A percentile compares a stretch with the other conserved stretches of the same genome.
Conservation (phyloP, 2,797 vertebrate species). For the Cyprinella venusta region DNA sequence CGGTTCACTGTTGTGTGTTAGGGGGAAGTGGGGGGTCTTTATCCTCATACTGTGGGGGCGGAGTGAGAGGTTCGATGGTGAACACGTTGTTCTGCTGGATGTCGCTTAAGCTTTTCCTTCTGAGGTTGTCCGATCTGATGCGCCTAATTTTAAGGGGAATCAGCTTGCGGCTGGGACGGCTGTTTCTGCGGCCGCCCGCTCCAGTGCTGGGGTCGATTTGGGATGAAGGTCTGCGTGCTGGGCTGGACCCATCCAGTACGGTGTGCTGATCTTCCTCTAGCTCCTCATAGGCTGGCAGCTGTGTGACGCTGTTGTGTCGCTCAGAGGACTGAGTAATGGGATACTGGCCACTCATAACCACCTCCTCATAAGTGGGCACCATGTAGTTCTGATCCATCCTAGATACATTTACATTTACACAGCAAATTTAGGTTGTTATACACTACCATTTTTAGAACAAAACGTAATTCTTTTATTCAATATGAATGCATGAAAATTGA, state of each 20-base stretch:
- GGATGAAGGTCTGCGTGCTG: neutral
- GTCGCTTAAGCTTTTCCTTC: conserved; percentile 79
- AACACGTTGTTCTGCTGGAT: conserved; percentile 68
- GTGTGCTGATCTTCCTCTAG: conserved; percentile 68
- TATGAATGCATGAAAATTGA: too few species aligned
- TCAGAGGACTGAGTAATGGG: conserved; percentile 75
- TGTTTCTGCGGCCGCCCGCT: conserved; percentile 60
- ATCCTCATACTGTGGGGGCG: conserved; percentile 90
- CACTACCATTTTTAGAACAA: neutral
- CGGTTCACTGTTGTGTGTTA: conserved; percentile 40
- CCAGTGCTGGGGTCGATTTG: conserved; percentile 51
- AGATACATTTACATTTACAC: conserved; percentile 29
- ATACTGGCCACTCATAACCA: conserved; percentile 80
- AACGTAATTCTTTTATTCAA: too few species aligned
- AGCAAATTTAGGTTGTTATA: neutral
- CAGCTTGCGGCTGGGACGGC: conserved; percentile 79
- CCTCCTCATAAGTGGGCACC: conserved; percentile 95
- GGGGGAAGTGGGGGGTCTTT: conserved; percentile 69
- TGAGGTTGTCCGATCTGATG: conserved; percentile 93
- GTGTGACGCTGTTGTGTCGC: conserved; percentile 76
- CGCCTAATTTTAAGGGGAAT: conserved; percentile 89
- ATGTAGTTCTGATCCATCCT: conserved; percentile 80
- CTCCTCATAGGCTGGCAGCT: conserved; percentile 94
- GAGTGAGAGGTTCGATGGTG: conserved; percentile 91
- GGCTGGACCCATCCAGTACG: neutral